Base-by-base conservation (phyloP, 2,888 invertebrate species). In the Cryptocephalus primarius region DNA sequence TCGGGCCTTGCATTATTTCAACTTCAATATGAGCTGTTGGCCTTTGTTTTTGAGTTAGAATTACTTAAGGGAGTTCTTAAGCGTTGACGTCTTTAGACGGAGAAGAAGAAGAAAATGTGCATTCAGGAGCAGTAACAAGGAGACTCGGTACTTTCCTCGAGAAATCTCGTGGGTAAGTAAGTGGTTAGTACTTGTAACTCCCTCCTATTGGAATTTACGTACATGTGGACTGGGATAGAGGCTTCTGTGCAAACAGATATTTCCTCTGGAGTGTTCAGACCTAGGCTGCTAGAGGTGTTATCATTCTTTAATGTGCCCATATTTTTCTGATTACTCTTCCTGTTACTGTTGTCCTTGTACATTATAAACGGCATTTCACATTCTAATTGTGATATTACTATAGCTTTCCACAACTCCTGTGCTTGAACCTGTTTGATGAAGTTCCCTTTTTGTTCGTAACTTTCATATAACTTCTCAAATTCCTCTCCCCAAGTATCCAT, bases 291-390 rank as follows among this genome's bases (percentile, higher is more conserved):
- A 1, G 97, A 97, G 67, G 97, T 97, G 33, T 97, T 99, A 60
- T 93, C 93, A 69, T 94, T 92, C 71, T 93, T 95, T 56, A 99
- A 97, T 1, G 96, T 97, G 10, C 99, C 99, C 47, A 99, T 73
- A 72, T 99, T 96, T 69, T 97, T 87, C 62, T 99, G 99, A 69
- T 99, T 99, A 49, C 92, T 92, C 72, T 99, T 99, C 1, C 88
- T 74, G 66, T 99, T 99, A 65, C 97, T 96, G 4, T 93, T 81
- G 72, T 99, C 99, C 72, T 93, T 93, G 66, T 90, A 93, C 1
- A 43, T 71, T 92, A 99, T 95, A 68, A 93, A 97, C 0, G 99
- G 99, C 3, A 90, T 93, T n/a, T 97, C 99, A 1, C 97, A 97
- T 76, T 99, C 99, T 4, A 93, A 89, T 72, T 96, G 95, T 0